Percentiles rank a stretch among this genome's conserved stretches.
Conservation (phyloP, 2,888 invertebrate genomes). For the Pocota personata region DNA sequence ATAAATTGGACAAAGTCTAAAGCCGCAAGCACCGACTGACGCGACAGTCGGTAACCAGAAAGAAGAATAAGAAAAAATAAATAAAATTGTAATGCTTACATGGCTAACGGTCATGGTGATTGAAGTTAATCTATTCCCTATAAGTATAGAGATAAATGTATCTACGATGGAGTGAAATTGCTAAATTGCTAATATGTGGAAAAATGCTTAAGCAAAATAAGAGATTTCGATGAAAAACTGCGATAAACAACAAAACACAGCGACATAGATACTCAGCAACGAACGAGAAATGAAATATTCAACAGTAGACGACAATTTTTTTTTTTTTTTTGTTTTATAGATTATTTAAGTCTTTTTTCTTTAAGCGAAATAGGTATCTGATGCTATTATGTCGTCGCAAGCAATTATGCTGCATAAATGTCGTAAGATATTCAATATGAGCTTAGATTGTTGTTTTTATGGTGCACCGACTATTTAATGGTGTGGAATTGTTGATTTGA, state of each 20-base stretch:
- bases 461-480: neutral
- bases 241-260: neutral
- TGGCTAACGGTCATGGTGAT: slow-evolving; percentile 66
- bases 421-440: neutral
- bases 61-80: slow-evolving; percentile 1
- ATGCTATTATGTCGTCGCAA: neutral
- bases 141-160: slow-evolving; percentile 1
- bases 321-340: neutral
- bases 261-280: neutral
- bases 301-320: neutral
- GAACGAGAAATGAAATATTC: neutral
- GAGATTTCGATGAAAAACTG: neutral
- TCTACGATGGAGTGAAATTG: slow-evolving; percentile 41
- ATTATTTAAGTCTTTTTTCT: neutral
- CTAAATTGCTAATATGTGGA: slow-evolving; percentile 59
- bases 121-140: slow-evolving; percentile 56
- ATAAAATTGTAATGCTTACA: slow-evolving; percentile 41
- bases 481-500: neutral
- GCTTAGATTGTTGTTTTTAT: neutral
- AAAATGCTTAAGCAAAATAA: slow-evolving; percentile 40
- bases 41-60: neutral
- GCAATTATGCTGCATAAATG: slow-evolving; percentile 24
- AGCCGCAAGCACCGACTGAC: slow-evolving; percentile 10
- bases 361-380: neutral
- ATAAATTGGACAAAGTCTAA: slow-evolving; percentile 49